A percentile compares a stretch with the other conserved stretches of the same genome.
Evolutionary conservation across 2,888 invertebrate species (phyloP).

Genomic region (Strigamia transsilvanica): DNA sequence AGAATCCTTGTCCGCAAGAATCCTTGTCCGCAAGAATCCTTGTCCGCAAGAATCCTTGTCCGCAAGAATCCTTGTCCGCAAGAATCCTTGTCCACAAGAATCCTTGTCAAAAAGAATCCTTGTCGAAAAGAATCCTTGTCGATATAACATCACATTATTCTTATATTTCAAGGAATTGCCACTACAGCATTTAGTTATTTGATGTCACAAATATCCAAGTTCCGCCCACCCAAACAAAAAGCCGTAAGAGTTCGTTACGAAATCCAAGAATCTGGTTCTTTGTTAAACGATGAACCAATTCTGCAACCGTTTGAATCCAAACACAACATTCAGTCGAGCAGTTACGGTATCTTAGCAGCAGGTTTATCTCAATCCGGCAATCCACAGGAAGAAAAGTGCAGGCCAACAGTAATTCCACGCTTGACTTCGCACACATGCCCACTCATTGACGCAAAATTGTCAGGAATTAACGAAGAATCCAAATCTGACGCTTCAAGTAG

Average conservation of each 20-base stretch:
- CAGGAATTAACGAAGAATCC: neutral
- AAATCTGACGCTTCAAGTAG: constrained; percentile 15
- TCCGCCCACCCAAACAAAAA: constrained; percentile 75
- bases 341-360: constrained; percentile 64
- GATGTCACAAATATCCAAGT: constrained; percentile 84
- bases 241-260: no score
- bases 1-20: constrained; percentile 93
- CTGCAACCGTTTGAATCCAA: neutral
- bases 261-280: no score
- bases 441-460: neutral
- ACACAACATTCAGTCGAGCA: constrained; percentile 61
- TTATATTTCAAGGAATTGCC: constrained; percentile 72
- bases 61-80: no score
- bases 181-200: constrained; percentile 82
- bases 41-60: no score
- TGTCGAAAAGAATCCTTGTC: no score
- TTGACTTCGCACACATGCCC: neutral
- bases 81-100: no score
- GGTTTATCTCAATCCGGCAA: constrained; percentile 59
- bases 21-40: no score
- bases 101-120: no score
- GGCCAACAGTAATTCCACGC: neutral
- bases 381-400: neutral
- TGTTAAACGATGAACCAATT: neutral
- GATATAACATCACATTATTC: no score